A percentile compares a stretch with the other conserved stretches of the same genome.
These are phyloP conservation scores for Thysanoteuthis rhombus DNA, from an alignment of 2,888 invertebrate genomes.

Conservation along the genomic window DNA sequence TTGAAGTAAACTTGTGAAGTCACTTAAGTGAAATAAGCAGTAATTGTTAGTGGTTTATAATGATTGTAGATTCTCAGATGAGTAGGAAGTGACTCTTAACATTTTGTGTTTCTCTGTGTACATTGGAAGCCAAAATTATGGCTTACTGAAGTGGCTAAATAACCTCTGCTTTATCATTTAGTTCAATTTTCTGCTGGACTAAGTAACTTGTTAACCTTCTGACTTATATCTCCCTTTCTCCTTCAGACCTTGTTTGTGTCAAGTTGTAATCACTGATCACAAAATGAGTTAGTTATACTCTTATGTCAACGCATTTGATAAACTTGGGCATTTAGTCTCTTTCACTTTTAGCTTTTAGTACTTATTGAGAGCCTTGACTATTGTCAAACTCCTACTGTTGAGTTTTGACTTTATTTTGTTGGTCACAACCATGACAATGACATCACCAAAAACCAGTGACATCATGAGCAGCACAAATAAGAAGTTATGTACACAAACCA, in stretches of 20 bases:
- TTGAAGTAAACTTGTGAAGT: not conserved
- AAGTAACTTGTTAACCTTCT: not conserved
- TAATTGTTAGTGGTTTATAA: not conserved
- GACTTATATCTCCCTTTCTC: not conserved
- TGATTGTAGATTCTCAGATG: not conserved
- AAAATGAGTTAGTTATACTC: no score
- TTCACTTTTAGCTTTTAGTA: no score
- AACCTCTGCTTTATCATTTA: not conserved
- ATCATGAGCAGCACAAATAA: no score
- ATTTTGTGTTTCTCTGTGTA: not conserved
- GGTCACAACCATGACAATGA: no score
- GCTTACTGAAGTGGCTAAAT: not conserved
- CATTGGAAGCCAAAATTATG: not conserved
- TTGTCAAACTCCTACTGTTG: no score
- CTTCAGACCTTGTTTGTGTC: not conserved
- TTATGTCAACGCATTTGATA: not conserved
- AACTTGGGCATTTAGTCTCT: no score
- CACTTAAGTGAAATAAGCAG: not conserved
- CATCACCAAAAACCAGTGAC: no score
- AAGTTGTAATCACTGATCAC: not conserved
- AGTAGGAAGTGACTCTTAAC: not conserved
- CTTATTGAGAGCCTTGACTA: no score
- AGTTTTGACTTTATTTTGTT: no score
- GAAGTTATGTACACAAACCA: no score
- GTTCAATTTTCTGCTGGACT: not conserved